Base-by-base conservation (phyloP, 2,888 invertebrate genomes). In the Erebia palarica region DNA sequence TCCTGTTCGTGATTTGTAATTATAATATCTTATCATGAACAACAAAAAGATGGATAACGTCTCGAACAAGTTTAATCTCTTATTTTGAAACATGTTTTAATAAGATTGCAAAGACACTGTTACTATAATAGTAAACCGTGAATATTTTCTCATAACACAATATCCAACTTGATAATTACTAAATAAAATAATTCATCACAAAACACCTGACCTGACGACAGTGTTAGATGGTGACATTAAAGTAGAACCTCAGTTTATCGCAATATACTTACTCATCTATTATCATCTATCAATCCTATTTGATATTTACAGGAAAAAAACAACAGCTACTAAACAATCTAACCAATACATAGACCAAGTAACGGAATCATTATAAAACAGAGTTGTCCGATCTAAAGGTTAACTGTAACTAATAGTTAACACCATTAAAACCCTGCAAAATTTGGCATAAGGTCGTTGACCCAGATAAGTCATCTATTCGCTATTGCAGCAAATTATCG, bases 401-500 rank as follows among this genome's bases (percentile, higher is more conserved):
- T 36, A 36, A 36, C 36, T 36, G 36, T 36, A 36, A 36, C 36
- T 36, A 36, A 36, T 36, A 36, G 36, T 36, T 36, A 36, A 58
- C 21, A 47, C 21, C 27, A 16, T 61, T 47, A 47, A 65, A 36
- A 16, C 14, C 1, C 51, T 51, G 14, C 53, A 42, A 55, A 65
- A 55, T 55, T 53, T 65, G 16, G 18, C 57, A 13, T 10, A 4
- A 70, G 74, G 69, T 67, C 69, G 44, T 70, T 75, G 66, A 69
- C 72, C 73, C 36, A 69, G 59, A 71, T 68, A 69, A 66, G 53
- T 53, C 53, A 53, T 53, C 68, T 68, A 68, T 61, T 72, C 16
- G n/a, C 67, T 68, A 68, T 65, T 72, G 59, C 65, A 64, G 71
- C 58, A 72, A 73, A 75, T 74, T 74, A 74, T 73, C 68, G 64